These are phyloP conservation scores for Himalopsyche japonica DNA, from an alignment of 2,888 invertebrate genomes.

Conservation along the genomic window DNA sequence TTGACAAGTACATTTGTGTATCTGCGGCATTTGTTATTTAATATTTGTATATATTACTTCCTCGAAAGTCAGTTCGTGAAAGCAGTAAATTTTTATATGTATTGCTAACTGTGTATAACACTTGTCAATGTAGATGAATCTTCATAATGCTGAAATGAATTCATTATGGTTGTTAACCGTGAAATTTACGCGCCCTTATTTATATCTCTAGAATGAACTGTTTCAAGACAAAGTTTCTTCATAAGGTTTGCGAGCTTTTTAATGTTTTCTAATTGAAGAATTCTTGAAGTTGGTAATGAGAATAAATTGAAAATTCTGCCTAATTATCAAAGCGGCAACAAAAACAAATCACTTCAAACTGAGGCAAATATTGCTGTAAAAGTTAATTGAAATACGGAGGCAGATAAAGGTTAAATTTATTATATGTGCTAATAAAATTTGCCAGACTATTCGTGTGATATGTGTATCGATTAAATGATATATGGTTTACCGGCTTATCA, in stretches of 20 bases:
- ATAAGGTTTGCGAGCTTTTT: neutral
- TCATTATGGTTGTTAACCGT: neutral
- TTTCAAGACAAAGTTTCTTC: neutral
- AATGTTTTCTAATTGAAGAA: conserved; percentile 32
- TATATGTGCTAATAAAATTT: neutral
- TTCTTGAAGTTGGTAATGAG: conserved; percentile 30
- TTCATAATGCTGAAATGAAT: too few species aligned
- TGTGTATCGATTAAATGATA: neutral
- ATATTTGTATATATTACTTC: too few species aligned
- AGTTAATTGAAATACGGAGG: conserved; percentile 21
- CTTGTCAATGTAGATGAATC: too few species aligned
- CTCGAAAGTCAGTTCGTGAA: too few species aligned
- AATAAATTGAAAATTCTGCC: conserved; percentile 34
- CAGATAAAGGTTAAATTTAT: conserved; percentile 38
- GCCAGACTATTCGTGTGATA: neutral
- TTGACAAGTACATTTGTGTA: too few species aligned
- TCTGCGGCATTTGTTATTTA: too few species aligned
- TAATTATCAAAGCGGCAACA: conserved; percentile 33
- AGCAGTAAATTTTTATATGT: too few species aligned
- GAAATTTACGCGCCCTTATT: neutral
- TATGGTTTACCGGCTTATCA: neutral
- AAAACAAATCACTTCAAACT: conserved; percentile 29
- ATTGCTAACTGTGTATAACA: too few species aligned
- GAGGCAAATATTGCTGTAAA: conserved; percentile 11
- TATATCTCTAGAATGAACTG: neutral